Conservation (phyloP, 53 echinoderm and acorn worm genomes). For the Temnopleurus reevesii region DNA sequence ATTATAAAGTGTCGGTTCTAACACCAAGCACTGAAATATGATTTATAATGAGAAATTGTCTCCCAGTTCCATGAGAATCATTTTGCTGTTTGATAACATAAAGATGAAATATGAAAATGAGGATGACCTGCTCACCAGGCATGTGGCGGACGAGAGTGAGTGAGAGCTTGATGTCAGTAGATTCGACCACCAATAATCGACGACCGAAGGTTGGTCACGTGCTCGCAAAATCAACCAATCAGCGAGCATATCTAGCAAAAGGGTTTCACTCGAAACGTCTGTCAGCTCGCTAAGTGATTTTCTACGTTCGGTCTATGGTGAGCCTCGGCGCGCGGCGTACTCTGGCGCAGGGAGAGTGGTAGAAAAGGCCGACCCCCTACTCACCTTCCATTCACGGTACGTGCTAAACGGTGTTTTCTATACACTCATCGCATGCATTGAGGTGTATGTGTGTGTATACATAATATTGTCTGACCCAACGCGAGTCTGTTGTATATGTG, state of each 20-base stretch:
- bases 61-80: too few species aligned
- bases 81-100: too few species aligned
- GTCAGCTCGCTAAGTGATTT: conserved; percentile 40
- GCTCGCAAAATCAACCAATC: conserved; percentile 7
- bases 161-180: background rate
- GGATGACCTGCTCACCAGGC: background rate
- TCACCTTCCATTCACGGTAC: background rate
- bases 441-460: conserved; percentile 40
- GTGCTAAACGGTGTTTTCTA: conserved; percentile 37
- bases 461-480: conserved; percentile 45
- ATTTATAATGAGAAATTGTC: too few species aligned
- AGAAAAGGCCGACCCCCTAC: conserved; percentile 39
- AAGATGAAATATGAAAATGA: conserved; percentile 25
- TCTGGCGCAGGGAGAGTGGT: background rate
- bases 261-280: conserved; percentile 38
- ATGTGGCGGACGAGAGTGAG: background rate
- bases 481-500: conserved; percentile 55
- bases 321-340: conserved; percentile 13
- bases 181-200: conserved; percentile 21
- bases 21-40: too few species aligned
- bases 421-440: background rate
- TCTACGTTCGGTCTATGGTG: conserved; percentile 23
- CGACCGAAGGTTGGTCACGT: conserved; percentile 40
- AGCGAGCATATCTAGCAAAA: conserved; percentile 1
- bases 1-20: too few species aligned